Evolutionary conservation across 2,888 invertebrate species (phyloP), one percentile per base, ranked within the genome.

Genomic region (Caenorhabditis plicata): DNA sequence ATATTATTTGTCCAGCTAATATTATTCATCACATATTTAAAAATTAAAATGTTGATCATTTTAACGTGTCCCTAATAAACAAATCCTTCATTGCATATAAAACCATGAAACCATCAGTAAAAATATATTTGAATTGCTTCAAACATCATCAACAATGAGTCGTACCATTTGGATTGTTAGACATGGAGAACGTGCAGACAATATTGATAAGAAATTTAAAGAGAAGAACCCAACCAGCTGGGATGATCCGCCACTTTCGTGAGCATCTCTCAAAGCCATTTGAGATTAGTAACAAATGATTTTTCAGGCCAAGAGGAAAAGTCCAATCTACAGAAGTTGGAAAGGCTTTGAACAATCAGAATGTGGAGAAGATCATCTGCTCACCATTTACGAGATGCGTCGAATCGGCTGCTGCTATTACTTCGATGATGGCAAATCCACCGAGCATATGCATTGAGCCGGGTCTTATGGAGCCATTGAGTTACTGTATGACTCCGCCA

Each of bases 201-300:
- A 73, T 31, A 64, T 79, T n/a, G 71, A 77, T 40, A 51, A 63
- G 36, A 46, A 56, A 15, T 79, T 77, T 77, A 68, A 64, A 25
- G 47, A 51, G 22, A 69, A 54, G 35, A 61, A 61, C 31, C 48
- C 47, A 19, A 45, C 48, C 33, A 61, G 48, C 17, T 73, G 73
- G 70, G 78, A 79, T 50, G 77, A 79, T 56, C 79, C 79, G 2
- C 65, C 66, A 19, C 42, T 79, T 32, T 77, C 72, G 74, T 75
- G 27, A 32, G 42, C 23, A 3, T 35, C 23, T n/a, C 4, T 8
- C 3, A 22, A 5, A 8, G n/a, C n/a, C n/a, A n/a, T n/a, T n/a
- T n/a, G n/a, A n/a, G n/a, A n/a, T n/a, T n/a, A n/a, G n/a, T 23
- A 17, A 11, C 20, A 20, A 25, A n/a, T n/a, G 4, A 17, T 22